Percentiles rank a stretch among this genome's conserved stretches.
phyloP scores from a whole-genome alignment of 2,888 invertebrate species.

The Drosophila testacea region DNA sequence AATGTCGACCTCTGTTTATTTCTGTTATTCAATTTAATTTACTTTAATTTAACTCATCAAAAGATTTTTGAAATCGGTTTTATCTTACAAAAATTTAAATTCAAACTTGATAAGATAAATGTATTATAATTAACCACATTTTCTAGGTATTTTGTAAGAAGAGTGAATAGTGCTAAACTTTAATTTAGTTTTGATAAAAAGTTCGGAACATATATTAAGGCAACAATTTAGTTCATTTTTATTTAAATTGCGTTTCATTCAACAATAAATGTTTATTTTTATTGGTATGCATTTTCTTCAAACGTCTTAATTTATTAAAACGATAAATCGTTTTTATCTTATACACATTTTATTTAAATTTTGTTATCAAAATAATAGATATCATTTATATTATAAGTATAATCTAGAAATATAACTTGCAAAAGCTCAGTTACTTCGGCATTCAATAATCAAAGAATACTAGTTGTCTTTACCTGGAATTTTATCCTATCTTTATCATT shows the following conservation, averaged over 20 bases:
- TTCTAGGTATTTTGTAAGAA: neutral
- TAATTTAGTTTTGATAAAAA: conserved; percentile 9
- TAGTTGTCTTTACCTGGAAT: neutral
- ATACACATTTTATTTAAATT: too few relatives aligned
- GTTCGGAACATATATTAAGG: neutral
- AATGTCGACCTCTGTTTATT: too few relatives aligned
- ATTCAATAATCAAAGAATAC: neutral
- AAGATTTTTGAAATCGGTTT: neutral
- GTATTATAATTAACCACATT: too few relatives aligned
- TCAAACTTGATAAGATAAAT: too few relatives aligned
- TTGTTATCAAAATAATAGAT: too few relatives aligned
- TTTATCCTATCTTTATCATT: neutral
- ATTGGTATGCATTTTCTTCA: neutral
- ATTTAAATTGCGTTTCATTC: neutral
- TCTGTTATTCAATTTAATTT: neutral
- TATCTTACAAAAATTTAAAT: too few relatives aligned
- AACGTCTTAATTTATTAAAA: neutral
- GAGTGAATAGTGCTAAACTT: neutral
- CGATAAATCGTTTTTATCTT: too few relatives aligned
- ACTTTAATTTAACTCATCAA: neutral
- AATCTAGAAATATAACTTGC: neutral
- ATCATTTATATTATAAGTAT: too few relatives aligned
- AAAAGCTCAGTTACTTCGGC: neutral
- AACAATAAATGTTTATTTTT: neutral
- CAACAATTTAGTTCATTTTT: neutral